Conservation (phyloP, 2,888 invertebrate species). For the Conus canariensis region DNA sequence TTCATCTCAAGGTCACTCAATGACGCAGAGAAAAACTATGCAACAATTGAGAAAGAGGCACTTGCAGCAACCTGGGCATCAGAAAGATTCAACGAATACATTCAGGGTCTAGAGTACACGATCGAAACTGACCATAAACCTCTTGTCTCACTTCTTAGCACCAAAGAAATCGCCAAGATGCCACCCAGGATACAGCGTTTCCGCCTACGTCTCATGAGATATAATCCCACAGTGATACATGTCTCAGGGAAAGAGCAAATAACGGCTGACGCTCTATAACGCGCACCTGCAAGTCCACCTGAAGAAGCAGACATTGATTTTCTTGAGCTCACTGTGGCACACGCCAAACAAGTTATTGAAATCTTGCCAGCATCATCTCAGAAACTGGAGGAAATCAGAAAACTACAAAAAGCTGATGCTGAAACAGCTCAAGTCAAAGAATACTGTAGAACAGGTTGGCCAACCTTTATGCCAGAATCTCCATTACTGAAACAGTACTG, state of each 20-base stretch:
- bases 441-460: not conserved
- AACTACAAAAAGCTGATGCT: not conserved
- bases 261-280: slow-evolving; percentile 11
- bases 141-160: not conserved
- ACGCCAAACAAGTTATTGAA: not conserved
- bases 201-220: not conserved
- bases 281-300: not conserved
- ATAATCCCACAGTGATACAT: not conserved
- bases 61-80: not conserved
- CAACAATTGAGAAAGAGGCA: slow-evolving; percentile 14
- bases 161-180: not conserved
- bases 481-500: not conserved
- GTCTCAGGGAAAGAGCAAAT: slow-evolving; percentile 8
- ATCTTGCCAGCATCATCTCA: not conserved
- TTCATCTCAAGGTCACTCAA: not conserved
- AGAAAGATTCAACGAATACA: not conserved
- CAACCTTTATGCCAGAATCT: not conserved
- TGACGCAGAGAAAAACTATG: not conserved
- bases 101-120: slow-evolving; percentile 2
- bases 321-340: not conserved
- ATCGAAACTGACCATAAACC: slow-evolving; percentile 23
- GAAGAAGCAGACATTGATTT: not conserved
- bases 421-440: not conserved
- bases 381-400: slow-evolving; percentile 6
- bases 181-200: slow-evolving; percentile 6